Evolutionary conservation across 2,797 vertebrate genomes (phyloP).

Genomic region (Passerculus sandwichensis): DNA sequence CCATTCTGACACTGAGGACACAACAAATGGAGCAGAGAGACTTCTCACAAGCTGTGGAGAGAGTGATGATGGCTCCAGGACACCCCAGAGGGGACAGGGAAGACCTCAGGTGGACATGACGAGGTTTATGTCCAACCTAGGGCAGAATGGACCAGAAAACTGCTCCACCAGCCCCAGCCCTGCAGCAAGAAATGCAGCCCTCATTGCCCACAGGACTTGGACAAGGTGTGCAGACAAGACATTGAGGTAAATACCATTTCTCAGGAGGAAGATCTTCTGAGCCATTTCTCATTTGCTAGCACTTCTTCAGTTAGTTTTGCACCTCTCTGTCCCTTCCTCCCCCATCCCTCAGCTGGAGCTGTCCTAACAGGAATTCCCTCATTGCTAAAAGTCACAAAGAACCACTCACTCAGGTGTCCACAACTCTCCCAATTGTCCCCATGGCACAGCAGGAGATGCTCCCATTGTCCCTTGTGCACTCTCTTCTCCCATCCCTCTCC

Average conservation of each 20-base stretch:
- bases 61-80: accelerated
- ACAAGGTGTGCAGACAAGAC: not conserved
- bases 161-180: no score
- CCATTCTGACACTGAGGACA: not conserved
- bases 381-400: not conserved
- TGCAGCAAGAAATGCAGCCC: not conserved
- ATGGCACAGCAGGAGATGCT: not conserved
- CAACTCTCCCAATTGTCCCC: not conserved
- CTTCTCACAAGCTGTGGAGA: not conserved
- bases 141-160: not conserved
- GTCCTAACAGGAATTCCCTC: not conserved
- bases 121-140: not conserved
- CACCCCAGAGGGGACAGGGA: not conserved
- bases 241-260: not conserved
- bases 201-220: accelerated
- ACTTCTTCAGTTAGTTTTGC: not conserved
- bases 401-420: not conserved
- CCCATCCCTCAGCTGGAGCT: not conserved
- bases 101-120: not conserved
- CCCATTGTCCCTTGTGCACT: not conserved
- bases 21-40: not conserved
- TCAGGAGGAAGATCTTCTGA: not conserved
- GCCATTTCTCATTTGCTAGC: not conserved
- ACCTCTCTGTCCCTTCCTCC: not conserved
- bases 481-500: constrained; percentile 24